These are phyloP conservation scores for Telmatherina bonti DNA, from an alignment of 2,797 vertebrate species.

Conservation along the genomic window DNA sequence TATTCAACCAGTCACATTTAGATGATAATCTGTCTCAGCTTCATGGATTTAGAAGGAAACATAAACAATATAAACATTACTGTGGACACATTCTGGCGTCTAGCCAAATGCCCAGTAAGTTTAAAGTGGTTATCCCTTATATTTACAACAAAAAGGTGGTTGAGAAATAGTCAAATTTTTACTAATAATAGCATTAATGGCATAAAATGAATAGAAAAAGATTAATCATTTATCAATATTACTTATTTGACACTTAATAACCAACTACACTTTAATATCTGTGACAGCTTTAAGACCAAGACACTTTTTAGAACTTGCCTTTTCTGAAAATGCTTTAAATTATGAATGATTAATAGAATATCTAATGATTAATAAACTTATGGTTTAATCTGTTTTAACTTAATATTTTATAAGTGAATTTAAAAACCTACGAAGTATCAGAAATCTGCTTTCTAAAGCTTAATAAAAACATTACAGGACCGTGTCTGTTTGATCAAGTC, in stretches of 20 bases:
- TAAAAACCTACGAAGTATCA: background rate
- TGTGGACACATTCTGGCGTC: background rate
- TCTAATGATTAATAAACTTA: background rate
- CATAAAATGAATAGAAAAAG: background rate
- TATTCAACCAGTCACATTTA: background rate
- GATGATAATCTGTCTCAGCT: conserved; percentile 4
- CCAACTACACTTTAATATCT: background rate
- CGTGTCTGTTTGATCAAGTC: too few relatives aligned
- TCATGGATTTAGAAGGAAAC: background rate
- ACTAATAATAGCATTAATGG: background rate
- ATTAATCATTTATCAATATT: background rate
- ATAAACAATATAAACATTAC: background rate
- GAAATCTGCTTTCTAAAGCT: background rate
- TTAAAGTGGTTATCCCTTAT: background rate
- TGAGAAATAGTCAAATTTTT: background rate
- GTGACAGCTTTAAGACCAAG: background rate
- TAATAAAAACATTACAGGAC: too few relatives aligned
- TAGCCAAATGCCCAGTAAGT: background rate
- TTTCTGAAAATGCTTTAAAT: background rate
- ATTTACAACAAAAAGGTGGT: background rate
- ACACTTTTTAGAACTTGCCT: background rate
- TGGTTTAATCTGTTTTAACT: background rate
- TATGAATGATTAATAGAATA: background rate
- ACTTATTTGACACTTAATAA: background rate
- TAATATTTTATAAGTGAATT: background rate